Evolutionary conservation across 2,797 vertebrate genomes (phyloP), one percentile per base, ranked within the genome.

Genomic region (Hyperoplus lanceolatus): DNA sequence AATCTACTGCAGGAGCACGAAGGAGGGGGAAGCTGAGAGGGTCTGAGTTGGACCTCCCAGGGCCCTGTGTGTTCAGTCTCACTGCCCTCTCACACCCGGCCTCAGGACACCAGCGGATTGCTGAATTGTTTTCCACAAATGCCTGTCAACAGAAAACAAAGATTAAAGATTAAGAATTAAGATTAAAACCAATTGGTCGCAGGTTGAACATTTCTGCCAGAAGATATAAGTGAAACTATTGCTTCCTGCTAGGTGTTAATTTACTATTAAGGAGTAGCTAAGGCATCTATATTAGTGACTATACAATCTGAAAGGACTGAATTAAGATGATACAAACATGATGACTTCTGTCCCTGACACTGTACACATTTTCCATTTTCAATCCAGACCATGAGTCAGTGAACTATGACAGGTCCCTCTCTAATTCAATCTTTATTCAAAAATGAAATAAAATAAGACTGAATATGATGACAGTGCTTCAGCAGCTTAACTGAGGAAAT

Each of bases 81-180:
- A 99, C 98, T 1, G 98, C 98, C 94, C 98, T 95, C 88, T 99
- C 98, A 93, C 98, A 99, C 51, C 96, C 97, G 0, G 97, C 95
- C 83, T 95, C 95, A 41, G 98, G 98, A 90, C 98, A 99, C 98
- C 98, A 99, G 87, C 97, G 97, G 91, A 99, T 99, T 70, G 96
- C 97, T 83, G 98, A 95, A 94, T 99, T 99, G 95, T 99, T 99
- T 95, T 99, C 98, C 88, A 99, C 98, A 94, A 99, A 99, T 6
- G 98, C 98, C 98, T 99, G 87, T 66, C 53, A 18, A 73, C 1
- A 77, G 65, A 78, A 73, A 3, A 62, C 29, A 29, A 29, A 29
- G 29, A 29, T 29, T 29, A 29, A 29, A 29, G 29, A 29, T 29
- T 29, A 75, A 18, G 1, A 41, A 51, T 41, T 6, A 43, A n/a